These are phyloP conservation scores for Morpho deidamia DNA, from an alignment of 2,888 invertebrate genomes.

Conservation along the genomic window DNA sequence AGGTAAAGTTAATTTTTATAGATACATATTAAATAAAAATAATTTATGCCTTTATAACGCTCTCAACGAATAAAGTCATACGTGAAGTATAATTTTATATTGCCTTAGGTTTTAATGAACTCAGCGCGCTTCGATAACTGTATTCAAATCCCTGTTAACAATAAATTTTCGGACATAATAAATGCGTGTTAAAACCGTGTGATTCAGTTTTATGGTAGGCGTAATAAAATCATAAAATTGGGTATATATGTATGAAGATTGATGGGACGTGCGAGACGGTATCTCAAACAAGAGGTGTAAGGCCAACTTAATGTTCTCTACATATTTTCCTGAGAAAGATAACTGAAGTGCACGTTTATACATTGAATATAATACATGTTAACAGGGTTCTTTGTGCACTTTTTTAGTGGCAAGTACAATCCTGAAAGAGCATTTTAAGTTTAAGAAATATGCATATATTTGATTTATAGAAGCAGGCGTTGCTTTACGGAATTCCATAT, in stretches of 20 bases:
- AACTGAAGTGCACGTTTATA: neutral
- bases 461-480: too few relatives aligned
- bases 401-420: too few relatives aligned
- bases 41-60: neutral
- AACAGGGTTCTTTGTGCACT: too few relatives aligned
- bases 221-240: constrained; percentile 32
- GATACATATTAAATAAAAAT: neutral
- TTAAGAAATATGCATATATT: too few relatives aligned
- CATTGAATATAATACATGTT: neutral
- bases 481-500: too few relatives aligned
- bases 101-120: constrained; percentile 70
- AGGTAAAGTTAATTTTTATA: too few relatives aligned
- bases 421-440: too few relatives aligned
- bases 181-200: constrained; percentile 33
- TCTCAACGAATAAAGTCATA: neutral
- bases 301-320: constrained; percentile 5
- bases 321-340: constrained; percentile 5
- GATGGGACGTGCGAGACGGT: constrained; percentile 14
- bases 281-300: constrained; percentile 8
- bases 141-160: constrained; percentile 24
- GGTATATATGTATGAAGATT: constrained; percentile 19
- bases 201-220: constrained; percentile 35
- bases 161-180: constrained; percentile 46
- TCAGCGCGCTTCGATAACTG: constrained; percentile 32
- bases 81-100: constrained; percentile 38